Percentiles rank a stretch among this genome's conserved stretches.
Conservation (phyloP, 2,888 invertebrate species). For the Metallyticus violacea region DNA sequence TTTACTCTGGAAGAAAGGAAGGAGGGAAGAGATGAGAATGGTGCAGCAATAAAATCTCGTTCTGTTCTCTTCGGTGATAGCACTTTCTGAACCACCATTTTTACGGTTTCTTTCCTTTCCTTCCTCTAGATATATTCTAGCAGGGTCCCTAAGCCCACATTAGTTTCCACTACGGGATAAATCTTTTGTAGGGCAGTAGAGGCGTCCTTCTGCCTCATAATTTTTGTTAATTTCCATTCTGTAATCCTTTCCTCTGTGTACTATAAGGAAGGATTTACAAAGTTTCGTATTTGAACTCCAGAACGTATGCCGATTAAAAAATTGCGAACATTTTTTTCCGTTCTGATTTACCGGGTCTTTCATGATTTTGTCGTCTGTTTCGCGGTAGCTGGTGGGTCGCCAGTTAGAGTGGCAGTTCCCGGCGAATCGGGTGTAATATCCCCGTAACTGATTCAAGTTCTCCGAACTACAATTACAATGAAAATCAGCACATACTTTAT, state of each 20-base stretch:
- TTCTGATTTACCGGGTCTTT: too few relatives aligned
- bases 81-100: neutral
- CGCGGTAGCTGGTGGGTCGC: too few relatives aligned
- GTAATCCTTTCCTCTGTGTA: neutral
- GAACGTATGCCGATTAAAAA: neutral
- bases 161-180: neutral
- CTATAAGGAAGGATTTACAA: neutral
- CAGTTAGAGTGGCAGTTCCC: too few relatives aligned
- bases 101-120: neutral
- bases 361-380: too few relatives aligned
- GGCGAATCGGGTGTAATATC: too few relatives aligned
- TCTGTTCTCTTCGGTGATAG: neutral
- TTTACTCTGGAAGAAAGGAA: neutral
- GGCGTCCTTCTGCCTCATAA: neutral
- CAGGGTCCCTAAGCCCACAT: neutral
- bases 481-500: too few relatives aligned
- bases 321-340: too few relatives aligned
- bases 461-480: too few relatives aligned
- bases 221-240: neutral
- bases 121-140: neutral
- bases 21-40: neutral
- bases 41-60: neutral
- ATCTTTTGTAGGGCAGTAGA: neutral
- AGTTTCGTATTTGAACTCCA: neutral
- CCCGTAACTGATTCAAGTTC: too few relatives aligned